phyloP scores from a whole-genome alignment of 2,888 invertebrate species.

The Luffia ferchaultella region DNA sequence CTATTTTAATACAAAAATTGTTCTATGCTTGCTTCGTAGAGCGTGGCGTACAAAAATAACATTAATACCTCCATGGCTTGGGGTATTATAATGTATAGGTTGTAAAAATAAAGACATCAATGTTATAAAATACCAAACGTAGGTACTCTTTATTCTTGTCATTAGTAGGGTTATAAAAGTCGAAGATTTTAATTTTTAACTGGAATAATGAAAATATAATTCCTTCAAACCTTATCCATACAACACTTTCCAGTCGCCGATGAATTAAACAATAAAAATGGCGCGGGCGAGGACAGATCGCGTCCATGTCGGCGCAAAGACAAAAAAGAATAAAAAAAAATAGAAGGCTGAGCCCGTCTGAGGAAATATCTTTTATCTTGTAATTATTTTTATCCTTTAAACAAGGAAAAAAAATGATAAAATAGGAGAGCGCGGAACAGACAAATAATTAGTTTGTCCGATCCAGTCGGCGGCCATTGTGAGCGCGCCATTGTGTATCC shows the following conservation, averaged over 20 bases:
- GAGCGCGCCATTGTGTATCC: neutral
- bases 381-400: slow-evolving; percentile 66
- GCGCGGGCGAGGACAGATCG: slow-evolving; percentile 26
- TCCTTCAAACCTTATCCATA: slow-evolving; percentile 31
- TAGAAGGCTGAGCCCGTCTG: slow-evolving; percentile 22
- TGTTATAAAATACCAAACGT: too few relatives aligned
- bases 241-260: slow-evolving; percentile 30
- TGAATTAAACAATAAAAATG: slow-evolving; percentile 52
- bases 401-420: slow-evolving; percentile 34
- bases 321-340: slow-evolving; percentile 18
- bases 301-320: slow-evolving; percentile 20
- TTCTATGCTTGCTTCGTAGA: too few relatives aligned
- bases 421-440: slow-evolving; percentile 7
- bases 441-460: slow-evolving; percentile 52
- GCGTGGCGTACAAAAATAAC: too few relatives aligned
- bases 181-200: too few relatives aligned
- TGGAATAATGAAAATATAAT: too few relatives aligned
- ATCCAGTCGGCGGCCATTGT: slow-evolving; percentile 35
- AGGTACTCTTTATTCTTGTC: too few relatives aligned
- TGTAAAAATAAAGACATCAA: too few relatives aligned
- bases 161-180: too few relatives aligned
- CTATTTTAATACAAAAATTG: too few relatives aligned
- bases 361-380: slow-evolving; percentile 58
- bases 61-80: too few relatives aligned
- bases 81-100: too few relatives aligned